Evolutionary conservation across 1,140 invertebrate genomes (phyloP), one percentile per base, ranked within the genome.

Genomic region (Kradibia gibbosae): DNA sequence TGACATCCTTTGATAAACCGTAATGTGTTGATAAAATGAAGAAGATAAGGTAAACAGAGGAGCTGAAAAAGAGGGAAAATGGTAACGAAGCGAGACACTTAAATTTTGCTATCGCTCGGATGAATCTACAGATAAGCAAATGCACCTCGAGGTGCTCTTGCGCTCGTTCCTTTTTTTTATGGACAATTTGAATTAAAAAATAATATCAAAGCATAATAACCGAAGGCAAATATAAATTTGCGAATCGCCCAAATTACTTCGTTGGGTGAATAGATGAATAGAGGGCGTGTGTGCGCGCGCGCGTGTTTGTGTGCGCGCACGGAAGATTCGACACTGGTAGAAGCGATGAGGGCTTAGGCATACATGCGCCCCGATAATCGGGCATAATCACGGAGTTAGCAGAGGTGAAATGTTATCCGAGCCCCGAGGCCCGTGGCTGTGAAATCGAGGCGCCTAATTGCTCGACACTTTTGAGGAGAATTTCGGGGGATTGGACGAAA

Each of bases 381-480:
- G 42, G 34, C 42, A 11, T 13, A 1, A 2, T 5, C 10, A n/a
- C 45, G 7, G 8, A 20, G 39, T 1, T 2, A 25, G 22, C 0
- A 36, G 39, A 36, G 36, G 8, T n/a, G 50, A 36, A 11, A 74
- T 13, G 11, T 3, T 17, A 20, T 3, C 10, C 5, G 3, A 3
- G 50, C 10, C 3, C 10, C 50, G 15, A 13, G 13, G 42, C n/a
- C 7, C 39, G 3, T 10, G 3, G 22, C 3, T 17, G 20, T 53
- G 3, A 3, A 31, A 42, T 42, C 1, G 65, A 4, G n/a, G 65
- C 42, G 42, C n/a, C 3, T 67, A 67, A 67, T 67, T 28, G 62
- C 62, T 34, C 67, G 53, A 75, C 81, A 82, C 72, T 82, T 84
- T 78, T 77, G 71, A 78, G 31, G 73, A 84, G 57, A 78, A 76